Percentiles rank a stretch among this genome's conserved stretches.
phyloP scores from a whole-genome alignment of 2,113 vertebrate genomes.

The Macaca mulatta region DNA sequence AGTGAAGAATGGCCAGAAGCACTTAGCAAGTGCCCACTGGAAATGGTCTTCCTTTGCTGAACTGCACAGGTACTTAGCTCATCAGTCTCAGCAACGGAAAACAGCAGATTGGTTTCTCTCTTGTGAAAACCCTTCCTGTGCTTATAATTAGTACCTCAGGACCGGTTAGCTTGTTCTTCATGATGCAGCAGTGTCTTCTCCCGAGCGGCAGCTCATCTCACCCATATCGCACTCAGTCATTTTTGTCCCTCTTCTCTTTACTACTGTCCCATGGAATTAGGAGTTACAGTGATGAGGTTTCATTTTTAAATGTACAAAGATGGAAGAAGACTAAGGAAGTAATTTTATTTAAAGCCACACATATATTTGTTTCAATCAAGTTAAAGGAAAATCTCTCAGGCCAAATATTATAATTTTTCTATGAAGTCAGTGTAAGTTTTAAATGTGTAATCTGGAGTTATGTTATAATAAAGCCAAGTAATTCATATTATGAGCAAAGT shows the following conservation, averaged over 20 bases:
- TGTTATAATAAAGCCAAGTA: neutral
- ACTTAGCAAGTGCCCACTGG: accelerated
- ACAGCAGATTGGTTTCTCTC: too few relatives aligned
- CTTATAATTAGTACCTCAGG: accelerated
- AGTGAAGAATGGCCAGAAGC: neutral
- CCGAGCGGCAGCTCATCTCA: neutral
- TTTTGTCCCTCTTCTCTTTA: neutral
- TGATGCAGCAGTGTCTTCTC: accelerated
- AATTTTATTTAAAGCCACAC: neutral
- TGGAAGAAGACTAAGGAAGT: constrained; percentile 27
- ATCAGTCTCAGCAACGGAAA: neutral
- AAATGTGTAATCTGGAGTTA: constrained; percentile 46
- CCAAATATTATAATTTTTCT: constrained; percentile 38
- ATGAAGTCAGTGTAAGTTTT: constrained; percentile 26
- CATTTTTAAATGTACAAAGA: constrained; percentile 15
- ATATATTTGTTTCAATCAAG: constrained; percentile 31
- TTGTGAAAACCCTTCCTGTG: neutral
- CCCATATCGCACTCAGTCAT: neutral
- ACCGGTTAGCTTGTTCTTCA: too few relatives aligned
- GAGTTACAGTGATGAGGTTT: neutral
- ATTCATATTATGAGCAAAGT: neutral
- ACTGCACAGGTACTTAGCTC: accelerated
- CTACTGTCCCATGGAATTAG: neutral
- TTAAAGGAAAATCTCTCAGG: constrained; percentile 29
- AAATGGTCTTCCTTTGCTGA: neutral